A percentile compares a stretch with the other conserved stretches of the same genome.
These are phyloP conservation scores for Harpagus bidentatus DNA, from an alignment of 2,113 vertebrate genomes.

Conservation along the genomic window DNA sequence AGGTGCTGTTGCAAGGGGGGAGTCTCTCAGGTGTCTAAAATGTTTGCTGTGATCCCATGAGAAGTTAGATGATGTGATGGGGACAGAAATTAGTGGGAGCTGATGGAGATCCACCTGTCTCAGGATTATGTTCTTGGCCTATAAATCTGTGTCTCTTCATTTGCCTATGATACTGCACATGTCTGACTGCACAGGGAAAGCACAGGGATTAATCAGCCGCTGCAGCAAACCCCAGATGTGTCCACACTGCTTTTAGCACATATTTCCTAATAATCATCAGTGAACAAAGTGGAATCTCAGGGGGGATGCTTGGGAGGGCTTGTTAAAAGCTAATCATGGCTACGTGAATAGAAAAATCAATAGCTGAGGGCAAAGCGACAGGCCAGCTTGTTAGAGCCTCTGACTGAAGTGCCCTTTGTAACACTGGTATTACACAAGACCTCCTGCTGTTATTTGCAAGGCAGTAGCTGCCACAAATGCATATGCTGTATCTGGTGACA, in stretches of 20 bases:
- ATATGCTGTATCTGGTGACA: not conserved
- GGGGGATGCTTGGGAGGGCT: not conserved
- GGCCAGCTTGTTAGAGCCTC: not conserved
- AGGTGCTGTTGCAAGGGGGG: not conserved
- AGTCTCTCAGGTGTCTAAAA: not conserved
- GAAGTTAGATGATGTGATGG: not conserved
- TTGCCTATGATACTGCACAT: not conserved
- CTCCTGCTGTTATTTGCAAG: not conserved
- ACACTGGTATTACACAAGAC: not conserved
- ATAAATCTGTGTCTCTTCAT: not conserved
- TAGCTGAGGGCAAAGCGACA: not conserved
- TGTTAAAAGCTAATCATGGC: not conserved
- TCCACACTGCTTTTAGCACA: not conserved
- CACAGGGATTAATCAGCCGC: not conserved
- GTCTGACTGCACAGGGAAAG: accelerated
- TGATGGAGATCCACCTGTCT: not conserved
- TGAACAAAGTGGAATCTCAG: not conserved
- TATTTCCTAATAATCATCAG: not conserved
- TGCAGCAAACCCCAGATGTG: not conserved
- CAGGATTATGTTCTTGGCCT: not conserved
- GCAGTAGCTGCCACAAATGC: not conserved
- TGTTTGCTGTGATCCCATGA: not conserved
- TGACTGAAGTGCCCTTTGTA: not conserved
- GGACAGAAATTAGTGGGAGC: not conserved
- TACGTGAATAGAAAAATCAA: not conserved